Evolutionary conservation across 2,113 vertebrate species (phyloP).

Genomic region (Taurulus bubalis): DNA sequence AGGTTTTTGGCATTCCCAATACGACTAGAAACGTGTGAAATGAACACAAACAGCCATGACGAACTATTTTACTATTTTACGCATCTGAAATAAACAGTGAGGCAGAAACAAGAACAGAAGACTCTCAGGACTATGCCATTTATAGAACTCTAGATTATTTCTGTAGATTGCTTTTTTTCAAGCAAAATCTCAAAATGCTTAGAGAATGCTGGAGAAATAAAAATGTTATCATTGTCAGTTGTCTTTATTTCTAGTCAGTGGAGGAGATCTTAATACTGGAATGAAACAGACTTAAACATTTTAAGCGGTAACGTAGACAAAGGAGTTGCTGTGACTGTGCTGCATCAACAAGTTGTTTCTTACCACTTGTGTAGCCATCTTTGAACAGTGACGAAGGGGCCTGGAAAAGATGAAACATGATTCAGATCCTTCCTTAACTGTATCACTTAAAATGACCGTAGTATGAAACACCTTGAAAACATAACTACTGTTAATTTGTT

Average conservation of each 20-base stretch:
- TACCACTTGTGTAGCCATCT: slow-evolving; percentile 93
- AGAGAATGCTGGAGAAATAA: not conserved
- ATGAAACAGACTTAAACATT: not conserved
- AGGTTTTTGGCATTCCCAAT: not conserved
- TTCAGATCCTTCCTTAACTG: not conserved
- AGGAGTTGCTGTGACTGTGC: not conserved
- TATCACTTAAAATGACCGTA: not conserved
- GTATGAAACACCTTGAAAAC: not conserved
- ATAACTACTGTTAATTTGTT: not conserved
- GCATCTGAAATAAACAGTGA: not conserved
- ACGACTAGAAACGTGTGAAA: not conserved
- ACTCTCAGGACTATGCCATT: not conserved
- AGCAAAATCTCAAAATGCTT: not conserved
- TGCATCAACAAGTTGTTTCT: slow-evolving; percentile 46
- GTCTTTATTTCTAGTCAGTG: too few relatives aligned
- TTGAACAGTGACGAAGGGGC: slow-evolving; percentile 81
- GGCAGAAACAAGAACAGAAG: slow-evolving; percentile 2
- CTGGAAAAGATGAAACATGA: slow-evolving; percentile 70
- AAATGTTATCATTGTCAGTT: too few relatives aligned
- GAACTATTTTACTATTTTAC: not conserved
- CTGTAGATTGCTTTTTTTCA: not conserved
- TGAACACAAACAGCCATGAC: not conserved
- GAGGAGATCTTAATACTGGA: not conserved
- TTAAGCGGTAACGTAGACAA: not conserved
- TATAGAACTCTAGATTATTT: not conserved